Evolutionary conservation across 2,797 vertebrate species (phyloP), one percentile per base, ranked within the genome.

Genomic region (Anguilla megastoma): DNA sequence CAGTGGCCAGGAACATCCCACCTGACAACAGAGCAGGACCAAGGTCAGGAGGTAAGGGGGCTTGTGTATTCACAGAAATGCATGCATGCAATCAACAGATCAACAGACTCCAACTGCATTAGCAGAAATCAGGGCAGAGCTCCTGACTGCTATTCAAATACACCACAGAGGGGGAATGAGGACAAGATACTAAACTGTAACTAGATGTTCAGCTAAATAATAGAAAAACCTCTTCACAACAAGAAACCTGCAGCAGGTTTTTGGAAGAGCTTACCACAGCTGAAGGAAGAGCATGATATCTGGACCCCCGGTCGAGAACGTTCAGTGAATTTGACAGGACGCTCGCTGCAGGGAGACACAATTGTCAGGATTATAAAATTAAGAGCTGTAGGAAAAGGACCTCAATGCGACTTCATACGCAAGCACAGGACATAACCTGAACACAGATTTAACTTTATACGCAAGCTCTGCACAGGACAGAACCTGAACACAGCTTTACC

Each of bases 1-100:
- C 99, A 63, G 98, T 99, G 76, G 97, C 97, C 94, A 99, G 97
- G 94, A 99, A 99, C 98, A 99, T 98, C 36, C 99, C 99, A 93
- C 99, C 99, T 99, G 88, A 87, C 36, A 87, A 76, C 33, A 88
- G 79, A n/a, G 71, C 69, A 6, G 58, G 54, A 21, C 36, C 69
- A 45, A 6, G 45, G 85, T 27, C 45, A 74, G n/a, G 24, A 69
- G 24, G 24, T n/a, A 27, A n/a, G n/a, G 0, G 63, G 63, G 16
- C 36, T 16, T 18, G 14, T 36, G 74, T 24, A 41, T 24, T 41
- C 74, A 79, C 0, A 71, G 8, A 71, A 8, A 2, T 10, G 9
- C 69, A 71, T 30, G 9, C 10, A 33, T 30, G 9, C 69, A 71
- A 30, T 69, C 8, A n/a, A 76, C 14, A 79, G 1, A 79, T 41